Evolutionary conservation across 2,113 vertebrate genomes (phyloP), one percentile per base, ranked within the genome.

Genomic region (Odontesthes bonariensis): DNA sequence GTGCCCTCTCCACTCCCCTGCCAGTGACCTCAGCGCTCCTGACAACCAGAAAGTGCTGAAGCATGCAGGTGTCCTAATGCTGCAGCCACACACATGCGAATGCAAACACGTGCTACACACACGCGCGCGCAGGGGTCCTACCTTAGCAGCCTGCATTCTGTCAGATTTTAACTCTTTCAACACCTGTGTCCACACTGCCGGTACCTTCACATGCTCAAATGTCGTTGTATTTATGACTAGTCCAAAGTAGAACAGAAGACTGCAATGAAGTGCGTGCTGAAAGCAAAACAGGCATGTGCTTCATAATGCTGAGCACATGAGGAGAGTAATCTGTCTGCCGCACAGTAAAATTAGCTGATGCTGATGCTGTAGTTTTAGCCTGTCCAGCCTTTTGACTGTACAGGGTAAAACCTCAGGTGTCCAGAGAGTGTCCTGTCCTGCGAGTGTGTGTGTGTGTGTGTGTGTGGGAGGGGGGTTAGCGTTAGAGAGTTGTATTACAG

Each of bases 401-500:
- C 73, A 58, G 77, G 75, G 73, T 85, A 89, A 85, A 91, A 89
- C 79, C 86, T 82, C 83, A 91, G 85, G 88, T 92, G 91, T 91
- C 91, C 89, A 83, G 77, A 88, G 85, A 82, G 77, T 79, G 88
- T 87, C 78, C 87, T 84, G 87, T 85, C 72, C 77, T 76, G 71
- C 52, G 17, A 51, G 1, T 58, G 55, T 71, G 40, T 38, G 66
- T 65, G 66, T 71, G 62, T 81, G 73, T 75, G 63, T 71, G 65
- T 70, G 66, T 82, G 69, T 67, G 54, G 69, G 51, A 13, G 52
- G 79, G 80, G 79, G 79, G 83, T 79, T 84, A 69, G 84, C 65
- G 64, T 82, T 76, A 77, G 85, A 90, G 88, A 86, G 88, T 92
- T 88, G 91, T 89, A 91, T 93, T 93, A 92, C 91, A 89, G 84